Conservation (phyloP, 2,888 invertebrate species). For the Dione vanillae region DNA sequence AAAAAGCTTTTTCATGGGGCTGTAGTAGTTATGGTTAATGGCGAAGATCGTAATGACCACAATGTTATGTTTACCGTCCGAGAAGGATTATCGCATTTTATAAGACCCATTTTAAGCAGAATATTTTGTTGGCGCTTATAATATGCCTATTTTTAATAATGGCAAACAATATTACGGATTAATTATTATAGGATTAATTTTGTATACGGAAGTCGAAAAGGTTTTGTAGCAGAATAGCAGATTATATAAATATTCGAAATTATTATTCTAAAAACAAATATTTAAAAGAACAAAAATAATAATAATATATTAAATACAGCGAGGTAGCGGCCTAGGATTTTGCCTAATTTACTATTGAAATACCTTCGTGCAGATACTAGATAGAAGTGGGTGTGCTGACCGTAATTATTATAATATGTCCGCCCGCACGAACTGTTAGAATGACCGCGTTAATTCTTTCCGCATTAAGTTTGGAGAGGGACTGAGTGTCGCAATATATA, state of each 20-base stretch:
- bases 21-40: slow-evolving; percentile 43
- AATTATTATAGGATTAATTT: too few species aligned
- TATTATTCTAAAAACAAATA: not conserved
- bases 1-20: slow-evolving; percentile 47
- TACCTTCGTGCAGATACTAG: slow-evolving; percentile 3
- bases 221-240: too few species aligned
- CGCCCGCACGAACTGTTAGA: slow-evolving; percentile 14
- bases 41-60: slow-evolving; percentile 39
- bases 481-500: slow-evolving; percentile 1
- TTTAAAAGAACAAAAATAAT: not conserved
- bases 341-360: slow-evolving; percentile 6
- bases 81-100: slow-evolving; percentile 41
- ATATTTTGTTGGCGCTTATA: slow-evolving; percentile 16
- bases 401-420: slow-evolving; percentile 23
- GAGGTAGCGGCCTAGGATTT: not conserved
- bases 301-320: not conserved
- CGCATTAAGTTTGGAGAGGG: slow-evolving; percentile 7
- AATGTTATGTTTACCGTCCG: slow-evolving; percentile 40
- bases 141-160: slow-evolving; percentile 1
- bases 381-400: slow-evolving; percentile 16
- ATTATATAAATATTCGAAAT: too few species aligned
- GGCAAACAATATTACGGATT: not conserved
- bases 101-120: slow-evolving; percentile 30
- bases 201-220: too few species aligned
- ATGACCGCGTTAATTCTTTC: slow-evolving; percentile 17